Conservation (phyloP, 2,797 vertebrate species). For the Thunnus albacares region DNA sequence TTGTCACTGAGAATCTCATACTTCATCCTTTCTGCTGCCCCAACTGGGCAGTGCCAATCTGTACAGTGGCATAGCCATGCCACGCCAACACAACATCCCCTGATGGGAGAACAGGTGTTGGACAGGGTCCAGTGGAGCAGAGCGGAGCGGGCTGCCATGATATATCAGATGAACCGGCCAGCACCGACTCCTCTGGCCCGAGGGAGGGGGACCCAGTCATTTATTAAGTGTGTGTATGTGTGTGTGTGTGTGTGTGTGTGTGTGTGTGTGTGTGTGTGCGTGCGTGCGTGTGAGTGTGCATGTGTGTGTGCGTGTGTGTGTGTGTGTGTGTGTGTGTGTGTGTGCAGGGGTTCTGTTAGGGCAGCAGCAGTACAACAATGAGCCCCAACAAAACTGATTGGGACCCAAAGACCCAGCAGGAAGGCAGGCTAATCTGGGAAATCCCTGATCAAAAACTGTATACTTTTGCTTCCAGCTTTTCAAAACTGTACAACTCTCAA, state of each 20-base stretch:
- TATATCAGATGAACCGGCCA: conserved; percentile 83
- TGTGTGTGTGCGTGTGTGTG: conserved; percentile 60
- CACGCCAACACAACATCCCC: conserved; percentile 82
- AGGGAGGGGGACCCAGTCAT: conserved; percentile 83
- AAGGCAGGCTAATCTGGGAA: conserved; percentile 65
- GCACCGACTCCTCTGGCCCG: conserved; percentile 78
- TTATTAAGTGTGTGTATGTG: conserved; percentile 77
- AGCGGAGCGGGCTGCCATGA: conserved; percentile 79
- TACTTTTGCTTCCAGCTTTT: conserved; percentile 37
- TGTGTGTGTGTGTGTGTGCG: conserved; percentile 36
- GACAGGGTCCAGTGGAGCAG: conserved; percentile 86
- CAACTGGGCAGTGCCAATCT: conserved; percentile 86
- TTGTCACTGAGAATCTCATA: conserved; percentile 73
- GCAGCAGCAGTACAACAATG: conserved; percentile 59
- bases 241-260: conserved; percentile 40
- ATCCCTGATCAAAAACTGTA: conserved; percentile 62
- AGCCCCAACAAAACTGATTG: conserved; percentile 62
- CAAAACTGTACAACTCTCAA: conserved; percentile 18
- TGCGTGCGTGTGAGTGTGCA: conserved; percentile 48
- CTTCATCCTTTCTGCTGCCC: conserved; percentile 85
- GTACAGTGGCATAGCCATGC: conserved; percentile 78
- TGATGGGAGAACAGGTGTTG: conserved; percentile 89
- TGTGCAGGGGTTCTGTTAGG: conserved; percentile 37
- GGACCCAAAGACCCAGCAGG: conserved; percentile 61
- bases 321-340: conserved; percentile 14